These are phyloP conservation scores for Rhorus exstirpatorius DNA, from an alignment of 2,888 invertebrate genomes.

Conservation along the genomic window DNA sequence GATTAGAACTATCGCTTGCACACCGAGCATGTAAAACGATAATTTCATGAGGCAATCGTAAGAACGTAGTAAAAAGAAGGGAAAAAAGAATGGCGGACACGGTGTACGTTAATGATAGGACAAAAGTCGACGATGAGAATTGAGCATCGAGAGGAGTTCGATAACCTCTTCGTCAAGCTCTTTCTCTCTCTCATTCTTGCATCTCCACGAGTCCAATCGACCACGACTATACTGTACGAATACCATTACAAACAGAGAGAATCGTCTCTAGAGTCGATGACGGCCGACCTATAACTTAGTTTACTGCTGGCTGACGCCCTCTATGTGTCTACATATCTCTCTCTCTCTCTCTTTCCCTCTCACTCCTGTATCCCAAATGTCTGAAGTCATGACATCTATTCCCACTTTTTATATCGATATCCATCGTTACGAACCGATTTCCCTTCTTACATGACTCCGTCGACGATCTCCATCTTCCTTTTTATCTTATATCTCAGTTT, in stretches of 20 bases:
- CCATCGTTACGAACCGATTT: conserved; percentile 29
- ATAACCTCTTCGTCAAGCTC: conserved; percentile 63
- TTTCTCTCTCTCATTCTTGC: conserved; percentile 4
- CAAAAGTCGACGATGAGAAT: conserved; percentile 53
- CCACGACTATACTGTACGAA: conserved; percentile 41
- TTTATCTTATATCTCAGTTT: conserved; percentile 33
- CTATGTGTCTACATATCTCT: conserved; percentile 30
- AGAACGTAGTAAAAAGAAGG: not conserved
- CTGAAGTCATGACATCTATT: conserved; percentile 1
- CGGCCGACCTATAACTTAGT: conserved; percentile 60
- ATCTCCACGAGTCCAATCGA: conserved; percentile 59
- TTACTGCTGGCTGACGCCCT: conserved; percentile 61
- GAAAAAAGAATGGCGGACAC: conserved; percentile 33
- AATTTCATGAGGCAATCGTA: conserved; percentile 22
- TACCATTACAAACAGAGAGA: conserved; percentile 39
- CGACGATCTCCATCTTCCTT: conserved; percentile 4
- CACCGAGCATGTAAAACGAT: conserved; percentile 18
- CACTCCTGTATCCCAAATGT: conserved; percentile 10
- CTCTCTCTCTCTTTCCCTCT: conserved; percentile 38
- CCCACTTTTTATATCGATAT: not conserved
- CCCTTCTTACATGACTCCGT: not conserved
- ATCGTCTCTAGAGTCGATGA: conserved; percentile 66
- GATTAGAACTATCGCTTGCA: conserved; percentile 25
- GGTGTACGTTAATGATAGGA: conserved; percentile 36
- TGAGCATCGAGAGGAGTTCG: conserved; percentile 65